Evolutionary conservation across 2,113 vertebrate genomes (phyloP), one percentile per base, ranked within the genome.

Genomic region (Spermophilus dauricus): DNA sequence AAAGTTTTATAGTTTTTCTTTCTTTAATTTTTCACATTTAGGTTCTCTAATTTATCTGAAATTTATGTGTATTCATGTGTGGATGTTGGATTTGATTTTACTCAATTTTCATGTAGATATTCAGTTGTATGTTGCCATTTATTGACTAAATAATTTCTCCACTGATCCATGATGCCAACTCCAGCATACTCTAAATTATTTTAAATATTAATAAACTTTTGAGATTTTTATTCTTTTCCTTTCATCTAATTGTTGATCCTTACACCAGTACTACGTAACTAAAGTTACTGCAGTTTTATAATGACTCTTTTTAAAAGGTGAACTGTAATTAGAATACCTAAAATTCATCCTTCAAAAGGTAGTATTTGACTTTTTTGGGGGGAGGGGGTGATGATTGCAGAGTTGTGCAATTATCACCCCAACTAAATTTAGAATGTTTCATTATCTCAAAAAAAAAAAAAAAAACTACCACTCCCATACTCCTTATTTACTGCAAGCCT

Each of bases 41-140:
- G 13, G 18, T 75, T 93, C 37, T 87, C 76, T 65, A 94, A 39
- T 77, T 87, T 77, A 69, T 75, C 63, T 95, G 75, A 72, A 95
- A 82, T 67, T 70, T 37, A 17, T 82, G 34, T 81, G 14, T 83
- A 10, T 48, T 28, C 56, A 75, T 89, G 51, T 56, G 13, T 89
- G 22, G 4, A 70, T n/a, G n/a, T 82, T 32, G 5, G 13, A n/a
- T 65, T 69, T 92, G 89, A 70, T 82, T 88, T 81, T 81, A 61
- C 30, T 82, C 51, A 65, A 1, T 63, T 85, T 84, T 89, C 67
- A 53, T 32, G 20, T 39, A 86, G 8, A 42, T 56, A n/a, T 37
- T 11, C 7, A 56, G 42, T 86, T 56, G 51, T 63, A 82, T 0
- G 72, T 14, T 2, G n/a, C 5, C 30, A 30, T 30, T 80, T 75